Evolutionary conservation across 2,797 vertebrate genomes (phyloP).

Genomic region (Apodemus agrarius): DNA sequence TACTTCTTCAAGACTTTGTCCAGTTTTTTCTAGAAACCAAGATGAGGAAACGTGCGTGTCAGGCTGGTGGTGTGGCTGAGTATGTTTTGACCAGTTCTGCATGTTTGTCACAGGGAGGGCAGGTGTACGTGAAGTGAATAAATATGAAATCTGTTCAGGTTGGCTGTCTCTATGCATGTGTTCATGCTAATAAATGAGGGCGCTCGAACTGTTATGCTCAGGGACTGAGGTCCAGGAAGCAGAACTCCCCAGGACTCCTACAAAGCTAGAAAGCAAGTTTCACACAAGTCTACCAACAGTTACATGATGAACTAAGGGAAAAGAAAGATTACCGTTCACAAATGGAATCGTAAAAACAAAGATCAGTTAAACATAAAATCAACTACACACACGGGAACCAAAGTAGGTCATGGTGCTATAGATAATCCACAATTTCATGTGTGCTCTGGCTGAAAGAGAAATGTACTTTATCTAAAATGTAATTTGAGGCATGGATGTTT

Average conservation of each 20-base stretch:
- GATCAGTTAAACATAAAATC: neutral
- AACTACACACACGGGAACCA: conserved; percentile 10
- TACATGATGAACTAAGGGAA: neutral
- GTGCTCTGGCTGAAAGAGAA: conserved; percentile 26
- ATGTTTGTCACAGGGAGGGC: neutral
- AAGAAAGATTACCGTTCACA: neutral
- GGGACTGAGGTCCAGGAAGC: neutral
- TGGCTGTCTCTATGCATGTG: neutral
- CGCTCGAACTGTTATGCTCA: neutral
- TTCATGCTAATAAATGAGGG: conserved; percentile 22
- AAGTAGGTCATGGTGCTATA: neutral
- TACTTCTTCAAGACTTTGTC: conserved; percentile 92
- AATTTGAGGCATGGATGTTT: neutral
- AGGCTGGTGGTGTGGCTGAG: neutral
- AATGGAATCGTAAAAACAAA: conserved; percentile 19
- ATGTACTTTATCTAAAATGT: neutral
- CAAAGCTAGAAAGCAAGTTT: conserved; percentile 23
- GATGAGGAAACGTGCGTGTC: neutral
- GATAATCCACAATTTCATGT: neutral
- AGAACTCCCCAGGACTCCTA: neutral
- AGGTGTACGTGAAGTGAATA: neutral
- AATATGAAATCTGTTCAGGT: neutral
- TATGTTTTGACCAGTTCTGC: neutral
- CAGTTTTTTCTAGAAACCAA: conserved; percentile 91
- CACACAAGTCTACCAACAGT: neutral